Base-by-base conservation (phyloP, 2,113 vertebrate species). In the Eira barbara region DNA sequence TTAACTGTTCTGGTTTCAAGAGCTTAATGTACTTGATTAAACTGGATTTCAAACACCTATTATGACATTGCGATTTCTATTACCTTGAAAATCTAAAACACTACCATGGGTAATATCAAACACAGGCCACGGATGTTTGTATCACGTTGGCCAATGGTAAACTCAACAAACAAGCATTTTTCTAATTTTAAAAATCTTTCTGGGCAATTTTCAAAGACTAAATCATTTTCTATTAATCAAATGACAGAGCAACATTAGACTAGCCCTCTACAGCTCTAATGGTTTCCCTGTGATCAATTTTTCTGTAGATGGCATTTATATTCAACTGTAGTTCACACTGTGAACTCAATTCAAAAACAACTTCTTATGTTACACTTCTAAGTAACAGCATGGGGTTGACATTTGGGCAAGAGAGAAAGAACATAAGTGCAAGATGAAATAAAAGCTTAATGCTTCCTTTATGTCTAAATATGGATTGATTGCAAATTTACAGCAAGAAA, bases 361-460 rank as follows among this genome's bases (percentile, higher is more conserved):
- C 36, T 94, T 98, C 94, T 78, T 95, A 31, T 78, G 82, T 95
- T 95, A 74, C 55, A 52, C 76, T 96, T 97, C 96, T 93, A 55
- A 96, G 52, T 34, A 97, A 84, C 45, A 95, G 59, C 80, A 83
- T n/a, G 67, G 42, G 98, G 87, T 79, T 81, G 96, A 73, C 87
- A 96, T 88, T 97, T 31, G 83, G 76, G 45, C 59, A 97, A 97
- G 73, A 94, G 18, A 91, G 69, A 97, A 95, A 97, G 93, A 96
- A 97, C 92, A 83, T 89, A 90, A 85, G 76, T 71, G 97, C 92
- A 0, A 74, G 45, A 94, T 79, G 83, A 95, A 97, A 97, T 94
- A 96, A 98, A 98, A 84, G 31, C 34, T 80, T 95, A 98, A 92
- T 95, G 88, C 39, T 97, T 94, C 78, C 84, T 85, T 96, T 98